Evolutionary conservation across 2,113 vertebrate species (phyloP), one percentile per base, ranked within the genome.

Genomic region (Craseonycteris thonglongyai): DNA sequence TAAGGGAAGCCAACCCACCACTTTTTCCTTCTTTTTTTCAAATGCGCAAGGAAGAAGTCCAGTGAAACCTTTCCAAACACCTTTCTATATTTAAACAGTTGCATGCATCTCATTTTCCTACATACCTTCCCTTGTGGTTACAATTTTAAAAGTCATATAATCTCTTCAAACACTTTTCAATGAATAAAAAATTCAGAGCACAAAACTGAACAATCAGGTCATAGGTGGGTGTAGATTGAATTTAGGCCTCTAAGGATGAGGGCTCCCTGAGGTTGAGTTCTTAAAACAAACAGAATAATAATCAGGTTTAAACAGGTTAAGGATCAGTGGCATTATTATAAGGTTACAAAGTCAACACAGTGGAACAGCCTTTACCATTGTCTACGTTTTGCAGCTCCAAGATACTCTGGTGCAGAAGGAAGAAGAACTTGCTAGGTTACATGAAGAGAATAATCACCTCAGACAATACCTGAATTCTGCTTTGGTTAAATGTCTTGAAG

Each of bases 381-480:
- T 97, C 83, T 97, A 79, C 97, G 35, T 95, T 97, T 91, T 95
- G 45, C 98, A 99, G 99, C 99, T 99, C 26, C 99, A 99, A 98
- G 99, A 99, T 94, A 99, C 98, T 22, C 97, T 99, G 95, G 97
- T 99, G 86, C 99, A 99, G 98, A 99, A 99, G 95, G 99, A 99
- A 96, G 99, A 99, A 97, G 99, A 99, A 98, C 98, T 99, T 91
- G 98, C 98, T 90, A 97, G 99, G 45, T 97, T 99, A 69, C 99
- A 99, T 59, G 99, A 99, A 88, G 99, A 99, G 97, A 99, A 99
- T 98, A 98, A 97, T 96, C 99, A 99, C 88, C 99, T 99, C 51
- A 98, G 98, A 96, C 98, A 99, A 90, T 99, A 99, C 98, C 98
- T 99, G 97, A 99, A 98, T 98, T 99, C 99, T 22, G 98, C 99